These are phyloP conservation scores for Lepidurus couesii DNA, from an alignment of 1,140 invertebrate species.

Conservation along the genomic window DNA sequence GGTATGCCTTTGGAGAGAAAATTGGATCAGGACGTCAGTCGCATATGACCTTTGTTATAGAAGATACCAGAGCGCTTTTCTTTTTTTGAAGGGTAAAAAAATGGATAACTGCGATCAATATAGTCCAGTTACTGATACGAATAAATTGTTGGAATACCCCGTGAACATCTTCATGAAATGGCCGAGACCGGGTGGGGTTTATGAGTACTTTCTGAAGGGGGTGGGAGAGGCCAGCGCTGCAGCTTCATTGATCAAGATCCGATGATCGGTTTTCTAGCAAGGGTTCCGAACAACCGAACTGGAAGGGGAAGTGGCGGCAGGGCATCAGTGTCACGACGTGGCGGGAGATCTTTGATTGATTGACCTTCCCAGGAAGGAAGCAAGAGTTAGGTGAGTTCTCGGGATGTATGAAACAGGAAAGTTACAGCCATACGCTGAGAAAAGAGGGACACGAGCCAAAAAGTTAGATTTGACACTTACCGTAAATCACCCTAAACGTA, in stretches of 20 bases:
- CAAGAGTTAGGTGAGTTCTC: conserved; percentile 11
- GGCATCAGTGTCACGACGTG: conserved; percentile 20
- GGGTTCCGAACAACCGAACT: neutral
- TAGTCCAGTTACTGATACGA: neutral
- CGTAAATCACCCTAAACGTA: conserved; percentile 16
- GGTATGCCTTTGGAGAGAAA: neutral
- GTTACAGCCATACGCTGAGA: neutral
- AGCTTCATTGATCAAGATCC: conserved; percentile 15
- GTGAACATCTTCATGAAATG: neutral
- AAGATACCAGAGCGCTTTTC: neutral
- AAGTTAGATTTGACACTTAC: conserved; percentile 14
- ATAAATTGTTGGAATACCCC: neutral
- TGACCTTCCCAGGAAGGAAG: conserved; percentile 12
- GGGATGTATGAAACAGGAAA: conserved; percentile 19
- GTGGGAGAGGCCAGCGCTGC: neutral
- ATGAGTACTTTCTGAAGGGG: neutral
- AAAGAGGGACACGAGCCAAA: neutral
- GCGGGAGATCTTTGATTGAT: conserved; percentile 17
- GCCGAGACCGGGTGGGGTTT: neutral
- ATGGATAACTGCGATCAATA: neutral
- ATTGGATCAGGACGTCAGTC: neutral
- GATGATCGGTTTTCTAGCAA: conserved; percentile 1
- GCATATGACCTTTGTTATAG: neutral
- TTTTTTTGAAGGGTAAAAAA: neutral
- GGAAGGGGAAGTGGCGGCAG: conserved; percentile 15